Evolutionary conservation across 2,888 invertebrate species (phyloP).

Genomic region (Eupithecia subumbrata): DNA sequence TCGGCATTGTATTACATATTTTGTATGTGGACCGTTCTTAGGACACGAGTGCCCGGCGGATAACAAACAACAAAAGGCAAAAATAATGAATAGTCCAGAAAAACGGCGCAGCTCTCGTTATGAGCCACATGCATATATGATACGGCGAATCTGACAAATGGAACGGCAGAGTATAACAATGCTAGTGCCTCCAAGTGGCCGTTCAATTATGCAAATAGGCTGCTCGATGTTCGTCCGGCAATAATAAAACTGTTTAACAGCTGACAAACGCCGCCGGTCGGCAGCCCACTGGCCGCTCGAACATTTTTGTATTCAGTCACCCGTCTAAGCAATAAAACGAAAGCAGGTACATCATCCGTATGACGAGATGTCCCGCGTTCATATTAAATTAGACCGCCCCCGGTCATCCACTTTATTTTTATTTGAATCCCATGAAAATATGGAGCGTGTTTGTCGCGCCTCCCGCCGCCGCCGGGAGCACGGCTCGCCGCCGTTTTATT

Average conservation of each 20-base stretch:
- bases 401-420: constrained; percentile 81
- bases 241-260: constrained; percentile 84
- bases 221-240: constrained; percentile 76
- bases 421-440: constrained; percentile 83
- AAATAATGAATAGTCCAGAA: constrained; percentile 81
- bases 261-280: constrained; percentile 70
- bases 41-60: constrained; percentile 65
- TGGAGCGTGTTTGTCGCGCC: constrained; percentile 73
- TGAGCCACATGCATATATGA: constrained; percentile 83
- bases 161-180: constrained; percentile 83
- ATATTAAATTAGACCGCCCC: constrained; percentile 81
- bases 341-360: constrained; percentile 72
- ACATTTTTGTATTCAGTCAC: constrained; percentile 74
- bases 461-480: constrained; percentile 65
- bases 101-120: constrained; percentile 78
- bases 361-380: constrained; percentile 75
- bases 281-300: constrained; percentile 51
- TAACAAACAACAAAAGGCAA: constrained; percentile 77
- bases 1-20: constrained; percentile 68
- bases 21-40: constrained; percentile 62
- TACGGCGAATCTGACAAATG: constrained; percentile 83
- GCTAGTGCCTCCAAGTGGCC: constrained; percentile 81
- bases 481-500: constrained; percentile 70
- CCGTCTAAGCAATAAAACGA: constrained; percentile 77
- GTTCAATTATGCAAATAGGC: constrained; percentile 85